phyloP scores from a whole-genome alignment of 92 coral and sea anemone species.

The Umimayanthus kanabou region DNA sequence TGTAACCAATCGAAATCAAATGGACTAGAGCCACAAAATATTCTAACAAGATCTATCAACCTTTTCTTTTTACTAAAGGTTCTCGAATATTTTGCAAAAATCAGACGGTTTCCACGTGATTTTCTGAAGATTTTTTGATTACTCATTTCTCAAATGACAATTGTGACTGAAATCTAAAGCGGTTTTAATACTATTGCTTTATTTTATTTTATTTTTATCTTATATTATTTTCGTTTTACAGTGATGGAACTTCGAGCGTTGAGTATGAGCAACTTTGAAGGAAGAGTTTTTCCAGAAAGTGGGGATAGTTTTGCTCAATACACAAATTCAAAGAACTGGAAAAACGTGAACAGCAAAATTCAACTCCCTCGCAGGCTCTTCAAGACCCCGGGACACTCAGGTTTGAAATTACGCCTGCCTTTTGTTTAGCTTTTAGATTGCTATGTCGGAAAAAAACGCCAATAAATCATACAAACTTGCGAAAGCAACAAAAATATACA shows the following conservation, averaged over 20 bases:
- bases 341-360: constrained; percentile 58
- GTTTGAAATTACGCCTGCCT: constrained; percentile 35
- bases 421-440: neutral
- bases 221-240: neutral
- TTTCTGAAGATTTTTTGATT: no score
- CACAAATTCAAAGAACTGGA: constrained; percentile 22
- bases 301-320: constrained; percentile 21
- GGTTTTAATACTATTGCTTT: no score
- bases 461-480: no score
- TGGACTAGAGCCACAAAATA: no score
- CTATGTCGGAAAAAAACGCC: no score
- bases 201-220: no score
- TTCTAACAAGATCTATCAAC: no score
- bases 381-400: constrained; percentile 63
- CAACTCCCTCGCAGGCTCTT: constrained; percentile 72
- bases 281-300: constrained; percentile 34
- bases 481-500: no score
- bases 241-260: constrained; percentile 41
- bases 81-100: no score
- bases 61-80: no score
- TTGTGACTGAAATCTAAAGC: neutral
- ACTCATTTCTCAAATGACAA: neutral
- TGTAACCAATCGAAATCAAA: no score
- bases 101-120: no score
- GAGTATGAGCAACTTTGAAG: constrained; percentile 32